These are phyloP conservation scores for Sarcophaga variegata DNA, from an alignment of 2,888 invertebrate genomes.

Conservation along the genomic window DNA sequence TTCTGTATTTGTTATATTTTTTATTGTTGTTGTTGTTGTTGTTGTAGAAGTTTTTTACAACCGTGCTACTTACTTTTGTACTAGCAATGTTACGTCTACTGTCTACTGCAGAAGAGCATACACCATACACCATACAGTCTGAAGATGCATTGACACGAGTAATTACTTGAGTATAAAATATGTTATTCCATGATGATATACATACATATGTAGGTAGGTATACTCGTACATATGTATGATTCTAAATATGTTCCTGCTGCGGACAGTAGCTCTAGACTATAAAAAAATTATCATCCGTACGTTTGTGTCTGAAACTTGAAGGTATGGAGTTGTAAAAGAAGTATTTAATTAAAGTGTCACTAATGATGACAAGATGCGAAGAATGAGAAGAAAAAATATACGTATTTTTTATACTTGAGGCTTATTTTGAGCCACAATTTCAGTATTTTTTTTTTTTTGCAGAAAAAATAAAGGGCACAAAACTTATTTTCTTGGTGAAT, in stretches of 20 bases:
- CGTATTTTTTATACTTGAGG: too few relatives aligned
- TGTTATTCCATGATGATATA: constrained; percentile 74
- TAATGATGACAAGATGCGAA: constrained; percentile 55
- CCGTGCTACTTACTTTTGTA: neutral
- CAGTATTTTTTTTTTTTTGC: too few relatives aligned
- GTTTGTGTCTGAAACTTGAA: neutral
- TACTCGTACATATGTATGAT: constrained; percentile 53
- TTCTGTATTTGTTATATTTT: neutral
- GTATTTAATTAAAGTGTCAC: constrained; percentile 53
- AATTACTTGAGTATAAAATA: constrained; percentile 72
- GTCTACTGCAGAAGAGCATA: neutral
- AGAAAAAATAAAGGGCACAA: too few relatives aligned
- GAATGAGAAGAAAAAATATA: too few relatives aligned
- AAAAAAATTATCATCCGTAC: neutral
- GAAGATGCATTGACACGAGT: constrained; percentile 76
- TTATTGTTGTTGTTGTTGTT: neutral
- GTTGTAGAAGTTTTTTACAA: neutral
- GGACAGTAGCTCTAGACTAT: neutral
- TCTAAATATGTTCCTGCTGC: neutral
- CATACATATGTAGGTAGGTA: constrained; percentile 42
- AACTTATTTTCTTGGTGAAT: too few relatives aligned
- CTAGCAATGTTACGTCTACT: neutral
- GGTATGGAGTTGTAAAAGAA: constrained; percentile 40
- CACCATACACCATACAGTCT: neutral
- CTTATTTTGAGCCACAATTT: too few relatives aligned